Evolutionary conservation across 92 coral and sea anemone genomes (phyloP), one percentile per base, ranked within the genome.

Genomic region (Porites rus): DNA sequence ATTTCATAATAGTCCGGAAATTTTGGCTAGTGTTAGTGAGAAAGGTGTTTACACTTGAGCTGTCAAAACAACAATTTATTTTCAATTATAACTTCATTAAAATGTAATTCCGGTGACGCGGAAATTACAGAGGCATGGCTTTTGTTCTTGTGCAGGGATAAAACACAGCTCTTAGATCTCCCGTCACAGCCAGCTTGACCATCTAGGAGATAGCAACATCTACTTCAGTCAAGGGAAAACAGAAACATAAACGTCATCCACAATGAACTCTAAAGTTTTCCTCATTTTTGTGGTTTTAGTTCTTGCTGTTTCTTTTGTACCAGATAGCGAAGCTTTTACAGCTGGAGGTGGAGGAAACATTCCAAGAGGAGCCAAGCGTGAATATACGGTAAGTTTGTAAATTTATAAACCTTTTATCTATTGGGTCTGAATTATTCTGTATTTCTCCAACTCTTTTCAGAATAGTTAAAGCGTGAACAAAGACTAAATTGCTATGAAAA

Each of bases 341-440:
- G 98, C 98, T 12, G 98, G 98, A 10, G 98, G 98, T 10, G 98
- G 98, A 3, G 98, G 98, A 12, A 95, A 95, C 58, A 91, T 95
- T 24, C 98, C 98, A 10, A 84, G 87, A 59, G 77, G 84, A 16
- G 89, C 90, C 53, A 95, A 92, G 84, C 87, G 96, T 43, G 96
- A 87, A n/a, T 77, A 67, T 14, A 28, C 66, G 81, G 95, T 89
- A 65, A 72, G 88, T 38, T 9, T 14, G 2, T 6, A 10, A 10
- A 65, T 51, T n/a, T 53, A 56, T 50, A 77, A 14, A 25, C 31
- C 13, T 59, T 10, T 28, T 19, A 20, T 76, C 28, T 31, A 38
- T 8, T 11, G 31, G 74, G 11, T 24, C 74, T 18, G 3, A 46
- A 51, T 17, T 25, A 10, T 72, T 72, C 5, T 6, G 2, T 50